Conservation (phyloP, 1,140 invertebrate species). For the Orussus abietinus region DNA sequence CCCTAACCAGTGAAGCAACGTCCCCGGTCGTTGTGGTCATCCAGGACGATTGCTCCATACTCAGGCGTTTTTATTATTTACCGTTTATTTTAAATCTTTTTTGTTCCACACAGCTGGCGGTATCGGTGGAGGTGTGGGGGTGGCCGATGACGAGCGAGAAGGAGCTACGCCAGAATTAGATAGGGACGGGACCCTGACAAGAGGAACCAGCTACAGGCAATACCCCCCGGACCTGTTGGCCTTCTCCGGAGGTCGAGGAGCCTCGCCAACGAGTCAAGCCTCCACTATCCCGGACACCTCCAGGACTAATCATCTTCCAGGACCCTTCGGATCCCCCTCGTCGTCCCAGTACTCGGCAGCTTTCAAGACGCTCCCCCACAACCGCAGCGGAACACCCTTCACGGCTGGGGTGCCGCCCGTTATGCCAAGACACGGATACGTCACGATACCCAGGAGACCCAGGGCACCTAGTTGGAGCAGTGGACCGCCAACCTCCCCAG, state of each 20-base stretch:
- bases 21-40: no score
- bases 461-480: slow-evolving; percentile 76
- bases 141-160: slow-evolving; percentile 32
- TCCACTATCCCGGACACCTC: slow-evolving; percentile 70
- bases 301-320: slow-evolving; percentile 56
- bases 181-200: slow-evolving; percentile 37
- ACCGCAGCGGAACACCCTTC: slow-evolving; percentile 70
- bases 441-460: slow-evolving; percentile 79
- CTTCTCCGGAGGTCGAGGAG: slow-evolving; percentile 62
- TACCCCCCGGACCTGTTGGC: slow-evolving; percentile 80
- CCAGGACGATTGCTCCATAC: background rate
- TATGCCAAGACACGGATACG: slow-evolving; percentile 71
- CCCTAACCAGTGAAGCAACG: slow-evolving; percentile 25
- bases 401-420: slow-evolving; percentile 56
- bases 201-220: slow-evolving; percentile 52
- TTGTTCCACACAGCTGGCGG: slow-evolving; percentile 42
- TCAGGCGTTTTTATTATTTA: slow-evolving; percentile 24
- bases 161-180: slow-evolving; percentile 30
- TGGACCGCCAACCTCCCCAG: slow-evolving; percentile 57
- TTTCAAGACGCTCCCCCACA: slow-evolving; percentile 69
- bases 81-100: slow-evolving; percentile 26
- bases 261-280: slow-evolving; percentile 60
- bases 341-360: slow-evolving; percentile 45
- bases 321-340: slow-evolving; percentile 33
- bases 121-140: slow-evolving; percentile 33